These are phyloP conservation scores for Pristionchus japonicus DNA, from an alignment of 2,888 invertebrate genomes.

Conservation along the genomic window DNA sequence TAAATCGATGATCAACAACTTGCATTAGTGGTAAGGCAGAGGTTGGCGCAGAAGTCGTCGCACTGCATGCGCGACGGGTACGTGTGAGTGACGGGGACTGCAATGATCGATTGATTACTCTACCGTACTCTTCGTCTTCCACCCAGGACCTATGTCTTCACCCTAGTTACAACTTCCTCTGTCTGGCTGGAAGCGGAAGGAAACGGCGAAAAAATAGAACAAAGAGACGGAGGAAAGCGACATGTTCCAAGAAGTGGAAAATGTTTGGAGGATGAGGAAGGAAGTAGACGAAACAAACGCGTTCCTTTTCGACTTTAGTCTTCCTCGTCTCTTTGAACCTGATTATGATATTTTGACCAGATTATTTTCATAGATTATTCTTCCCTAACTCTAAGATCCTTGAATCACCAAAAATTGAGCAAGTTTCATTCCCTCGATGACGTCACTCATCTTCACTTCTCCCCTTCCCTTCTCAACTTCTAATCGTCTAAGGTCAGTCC, in stretches of 20 bases:
- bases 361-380: too few relatives aligned
- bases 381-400: too few relatives aligned
- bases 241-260: neutral
- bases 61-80: neutral
- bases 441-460: neutral
- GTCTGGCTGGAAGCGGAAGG: neutral
- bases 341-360: too few relatives aligned
- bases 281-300: neutral
- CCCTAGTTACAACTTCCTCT: neutral
- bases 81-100: constrained; percentile 30
- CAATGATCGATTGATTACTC: neutral
- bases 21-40: neutral
- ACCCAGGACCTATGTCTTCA: neutral
- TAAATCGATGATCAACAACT: neutral
- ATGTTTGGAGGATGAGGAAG: neutral
- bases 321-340: too few relatives aligned
- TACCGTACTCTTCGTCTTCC: neutral
- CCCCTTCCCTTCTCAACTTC: too few relatives aligned
- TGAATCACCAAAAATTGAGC: too few relatives aligned
- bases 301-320: neutral
- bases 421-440: too few relatives aligned
- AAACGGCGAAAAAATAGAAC: neutral
- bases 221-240: neutral
- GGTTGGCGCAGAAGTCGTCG: constrained; percentile 1
- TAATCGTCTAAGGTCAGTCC: neutral